Evolutionary conservation across 2,113 vertebrate species (phyloP).

Genomic region (Chamaea fasciata): DNA sequence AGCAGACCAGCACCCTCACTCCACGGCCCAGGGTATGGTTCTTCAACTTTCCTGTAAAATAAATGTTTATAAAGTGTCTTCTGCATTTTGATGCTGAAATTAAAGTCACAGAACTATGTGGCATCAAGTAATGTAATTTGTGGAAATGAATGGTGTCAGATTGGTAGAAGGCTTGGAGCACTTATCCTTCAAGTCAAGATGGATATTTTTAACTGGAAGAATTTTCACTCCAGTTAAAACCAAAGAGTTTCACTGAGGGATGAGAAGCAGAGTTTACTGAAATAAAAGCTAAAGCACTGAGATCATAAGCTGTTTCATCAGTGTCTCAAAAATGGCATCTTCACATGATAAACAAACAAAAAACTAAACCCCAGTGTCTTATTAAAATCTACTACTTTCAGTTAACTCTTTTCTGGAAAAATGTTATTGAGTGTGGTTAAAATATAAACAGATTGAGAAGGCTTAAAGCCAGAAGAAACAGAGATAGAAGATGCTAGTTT

Average conservation of each 20-base stretch:
- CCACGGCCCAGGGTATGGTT: neutral
- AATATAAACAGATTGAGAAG: neutral
- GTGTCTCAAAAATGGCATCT: neutral
- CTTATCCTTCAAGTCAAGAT: neutral
- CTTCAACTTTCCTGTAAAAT: neutral
- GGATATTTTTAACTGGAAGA: neutral
- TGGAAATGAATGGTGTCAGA: neutral
- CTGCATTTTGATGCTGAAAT: neutral
- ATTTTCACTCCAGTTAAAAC: neutral
- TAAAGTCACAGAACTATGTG: neutral
- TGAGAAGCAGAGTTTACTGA: neutral
- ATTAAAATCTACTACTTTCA: neutral
- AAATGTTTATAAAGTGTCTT: neutral
- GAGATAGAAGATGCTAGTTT: neutral
- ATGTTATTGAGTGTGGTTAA: neutral
- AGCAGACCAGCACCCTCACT: accelerated
- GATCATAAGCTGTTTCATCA: neutral
- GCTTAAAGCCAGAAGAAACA: neutral
- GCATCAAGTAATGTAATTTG: neutral
- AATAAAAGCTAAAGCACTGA: neutral
- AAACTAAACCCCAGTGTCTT: neutral
- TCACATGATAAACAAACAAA: neutral
- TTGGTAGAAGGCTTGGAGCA: neutral
- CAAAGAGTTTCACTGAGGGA: neutral
- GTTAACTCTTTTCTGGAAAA: neutral